Conservation (phyloP, 2,113 vertebrate genomes). For the Ploceus nigricollis region DNA sequence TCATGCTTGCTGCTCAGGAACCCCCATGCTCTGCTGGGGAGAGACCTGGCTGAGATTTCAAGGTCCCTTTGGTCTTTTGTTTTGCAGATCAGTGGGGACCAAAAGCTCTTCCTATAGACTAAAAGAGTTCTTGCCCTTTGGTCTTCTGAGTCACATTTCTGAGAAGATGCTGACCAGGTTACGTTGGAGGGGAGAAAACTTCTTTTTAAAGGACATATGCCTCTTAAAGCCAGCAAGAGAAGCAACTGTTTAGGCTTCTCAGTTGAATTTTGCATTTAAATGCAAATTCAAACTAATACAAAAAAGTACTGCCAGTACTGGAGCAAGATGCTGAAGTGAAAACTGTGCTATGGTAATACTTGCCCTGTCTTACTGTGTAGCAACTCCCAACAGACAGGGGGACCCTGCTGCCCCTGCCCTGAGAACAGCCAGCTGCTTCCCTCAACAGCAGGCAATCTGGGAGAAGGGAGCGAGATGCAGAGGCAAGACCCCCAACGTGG, state of each 20-base stretch:
- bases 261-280: background rate
- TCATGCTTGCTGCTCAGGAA: slow-evolving; percentile 49
- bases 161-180: background rate
- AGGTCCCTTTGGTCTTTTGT: slow-evolving; percentile 41
- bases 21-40: background rate
- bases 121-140: slow-evolving; percentile 6
- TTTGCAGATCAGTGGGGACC: background rate
- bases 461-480: background rate
- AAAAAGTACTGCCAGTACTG: background rate
- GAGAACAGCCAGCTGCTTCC: background rate
- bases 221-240: background rate
- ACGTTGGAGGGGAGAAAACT: background rate
- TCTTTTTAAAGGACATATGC: background rate
- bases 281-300: background rate
- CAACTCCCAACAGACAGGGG: background rate
- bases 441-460: background rate
- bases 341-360: background rate
- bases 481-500: rapidly evolving
- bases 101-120: slow-evolving; percentile 1
- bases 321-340: background rate
- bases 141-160: background rate
- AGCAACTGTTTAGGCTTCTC: background rate
- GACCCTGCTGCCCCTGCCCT: rapidly evolving
- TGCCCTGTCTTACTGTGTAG: background rate
- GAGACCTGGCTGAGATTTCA: slow-evolving; percentile 1